Evolutionary conservation across 2,113 vertebrate species (phyloP), one percentile per base, ranked within the genome.

Genomic region (Oophaga pumilio): DNA sequence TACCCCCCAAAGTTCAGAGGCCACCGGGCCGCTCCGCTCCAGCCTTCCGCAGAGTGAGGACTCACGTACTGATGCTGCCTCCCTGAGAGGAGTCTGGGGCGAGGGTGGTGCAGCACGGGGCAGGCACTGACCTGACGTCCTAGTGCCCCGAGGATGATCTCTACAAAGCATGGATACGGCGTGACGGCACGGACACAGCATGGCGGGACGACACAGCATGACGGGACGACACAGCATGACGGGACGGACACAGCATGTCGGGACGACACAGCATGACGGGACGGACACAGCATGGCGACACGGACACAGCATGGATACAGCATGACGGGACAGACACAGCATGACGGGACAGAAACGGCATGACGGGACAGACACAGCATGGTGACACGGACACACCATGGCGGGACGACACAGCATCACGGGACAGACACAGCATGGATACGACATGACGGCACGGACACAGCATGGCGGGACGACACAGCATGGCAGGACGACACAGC

Each of bases 1-100:
- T 57, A 15, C 86, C 86, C 17, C 86, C 86, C n/a, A 69, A 43
- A 62, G 69, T 33, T 1, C 86, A 74, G 18, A 81, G 77, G 52
- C 68, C 77, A 12, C 6, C 56, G 18, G 24, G 56, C 50, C 22
- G 77, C 9, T 76, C 33, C 0, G 57, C 24, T 4, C 59, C 68
- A 13, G 20, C 28, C 17, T 53, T 82, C 56, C 66, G 86, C 28
- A 82, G 69, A 62, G 22, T 73, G 57, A 74, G 68, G 79, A 22
- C 79, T 4, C 28, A 52, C 22, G 12, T 57, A 24, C n/a, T 43
- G 4, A 56, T 33, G 11, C n/a, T 79, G 68, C 71, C 73, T 17
- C 62, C 84, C 22, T 85, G 84, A 85, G 22, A 76, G 10, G 33
- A 77, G 33, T 62, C 6, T 20, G 18, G 60, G 17, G 60, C 17